These are phyloP conservation scores for Polydrusus tereticollis DNA, from an alignment of 2,888 invertebrate genomes.

Conservation along the genomic window DNA sequence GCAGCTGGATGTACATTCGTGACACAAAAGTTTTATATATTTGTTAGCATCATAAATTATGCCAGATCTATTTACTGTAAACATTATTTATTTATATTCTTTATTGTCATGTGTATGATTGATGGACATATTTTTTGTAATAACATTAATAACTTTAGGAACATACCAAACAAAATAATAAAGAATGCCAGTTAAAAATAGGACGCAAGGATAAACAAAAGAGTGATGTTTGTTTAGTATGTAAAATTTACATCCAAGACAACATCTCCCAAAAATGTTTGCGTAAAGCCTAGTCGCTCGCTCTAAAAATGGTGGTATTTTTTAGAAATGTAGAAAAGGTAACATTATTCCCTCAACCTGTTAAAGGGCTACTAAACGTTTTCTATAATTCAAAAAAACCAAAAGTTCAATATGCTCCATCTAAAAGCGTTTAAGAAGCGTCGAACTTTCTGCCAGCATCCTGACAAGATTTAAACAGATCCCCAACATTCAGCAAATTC, in stretches of 20 bases:
- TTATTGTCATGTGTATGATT: constrained; percentile 29
- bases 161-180: background rate
- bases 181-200: background rate
- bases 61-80: constrained; percentile 32
- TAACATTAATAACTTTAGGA: background rate
- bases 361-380: too few relatives aligned
- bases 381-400: too few relatives aligned
- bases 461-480: constrained; percentile 44
- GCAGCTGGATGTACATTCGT: too few relatives aligned
- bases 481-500: constrained; percentile 42
- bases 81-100: constrained; percentile 40
- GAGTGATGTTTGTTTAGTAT: too few relatives aligned
- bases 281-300: too few relatives aligned
- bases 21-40: background rate
- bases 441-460: background rate
- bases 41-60: constrained; percentile 33
- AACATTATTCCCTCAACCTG: too few relatives aligned
- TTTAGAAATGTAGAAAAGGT: too few relatives aligned
- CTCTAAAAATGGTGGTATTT: too few relatives aligned
- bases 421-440: background rate
- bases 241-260: too few relatives aligned
- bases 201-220: background rate
- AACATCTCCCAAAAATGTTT: too few relatives aligned
- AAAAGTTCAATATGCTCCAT: background rate
- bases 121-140: constrained; percentile 20